Conservation (phyloP, 1,140 invertebrate species). For the Leptopilina boulardi region DNA sequence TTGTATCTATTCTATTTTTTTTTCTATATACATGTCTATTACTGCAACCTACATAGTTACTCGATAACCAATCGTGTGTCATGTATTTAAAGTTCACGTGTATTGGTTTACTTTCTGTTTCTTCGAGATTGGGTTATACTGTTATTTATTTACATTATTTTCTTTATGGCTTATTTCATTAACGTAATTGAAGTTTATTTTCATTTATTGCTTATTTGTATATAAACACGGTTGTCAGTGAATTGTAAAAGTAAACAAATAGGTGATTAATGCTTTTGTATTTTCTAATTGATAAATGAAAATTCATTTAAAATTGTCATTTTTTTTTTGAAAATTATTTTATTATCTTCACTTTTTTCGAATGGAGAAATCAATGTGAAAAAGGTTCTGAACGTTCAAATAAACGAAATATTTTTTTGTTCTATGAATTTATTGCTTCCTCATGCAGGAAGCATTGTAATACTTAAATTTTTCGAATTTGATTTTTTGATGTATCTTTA, state of each 20-base stretch:
- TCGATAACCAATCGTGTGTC: constrained; percentile 7
- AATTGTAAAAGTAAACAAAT: background rate
- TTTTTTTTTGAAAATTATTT: too few species aligned
- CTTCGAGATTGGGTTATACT: background rate
- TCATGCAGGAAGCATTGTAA: too few species aligned
- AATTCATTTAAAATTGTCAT: too few species aligned
- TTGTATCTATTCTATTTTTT: background rate
- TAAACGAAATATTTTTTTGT: too few species aligned
- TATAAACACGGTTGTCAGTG: background rate
- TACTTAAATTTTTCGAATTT: too few species aligned
- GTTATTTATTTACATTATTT: constrained; percentile 1
- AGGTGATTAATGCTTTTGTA: too few species aligned
- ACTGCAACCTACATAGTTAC: background rate
- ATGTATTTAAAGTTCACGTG: background rate
- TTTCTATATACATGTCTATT: background rate
- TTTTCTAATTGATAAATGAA: too few species aligned
- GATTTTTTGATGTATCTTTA: too few species aligned
- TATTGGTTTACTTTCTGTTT: constrained; percentile 11
- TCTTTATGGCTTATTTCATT: background rate
- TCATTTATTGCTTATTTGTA: background rate
- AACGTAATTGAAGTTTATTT: constrained; percentile 7
- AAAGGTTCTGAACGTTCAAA: too few species aligned
- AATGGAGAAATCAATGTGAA: too few species aligned
- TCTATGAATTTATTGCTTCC: too few species aligned
- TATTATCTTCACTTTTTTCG: too few species aligned